Percentiles rank a stretch among this genome's conserved stretches.
Conservation (phyloP, 2,113 vertebrate genomes). For the Rutilus rutilus region DNA sequence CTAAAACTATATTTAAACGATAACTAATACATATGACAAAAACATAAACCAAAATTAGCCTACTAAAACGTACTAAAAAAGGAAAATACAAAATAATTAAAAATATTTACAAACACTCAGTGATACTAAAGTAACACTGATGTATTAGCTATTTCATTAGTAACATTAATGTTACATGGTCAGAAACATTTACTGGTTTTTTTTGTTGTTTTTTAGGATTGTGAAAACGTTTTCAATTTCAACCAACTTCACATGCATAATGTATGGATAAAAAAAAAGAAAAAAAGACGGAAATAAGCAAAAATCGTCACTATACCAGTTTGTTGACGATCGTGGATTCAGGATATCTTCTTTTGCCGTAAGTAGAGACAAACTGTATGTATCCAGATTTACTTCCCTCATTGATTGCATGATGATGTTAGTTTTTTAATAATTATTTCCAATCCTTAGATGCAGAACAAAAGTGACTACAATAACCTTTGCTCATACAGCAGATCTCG, state of each 20-base stretch:
- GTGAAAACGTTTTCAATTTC: neutral
- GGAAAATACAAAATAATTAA: no score
- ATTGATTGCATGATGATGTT: constrained; percentile 53
- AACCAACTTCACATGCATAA: neutral
- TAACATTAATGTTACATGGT: neutral
- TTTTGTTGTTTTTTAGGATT: no score
- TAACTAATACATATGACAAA: no score
- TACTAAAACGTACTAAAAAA: no score
- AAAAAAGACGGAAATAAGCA: neutral
- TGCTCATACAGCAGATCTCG: neutral
- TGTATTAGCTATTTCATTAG: neutral
- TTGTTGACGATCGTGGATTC: constrained; percentile 61
- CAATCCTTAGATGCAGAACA: neutral
- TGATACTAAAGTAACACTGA: no score
- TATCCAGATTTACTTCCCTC: constrained; percentile 61
- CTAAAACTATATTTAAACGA: no score
- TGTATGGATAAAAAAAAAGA: no score
- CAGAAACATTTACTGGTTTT: neutral
- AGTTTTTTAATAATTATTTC: neutral
- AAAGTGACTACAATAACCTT: neutral
- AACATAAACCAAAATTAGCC: no score
- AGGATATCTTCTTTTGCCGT: constrained; percentile 67
- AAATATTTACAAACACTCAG: no score
- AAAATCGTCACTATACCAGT: constrained; percentile 61
- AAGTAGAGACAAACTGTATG: constrained; percentile 65